Evolutionary conservation across 1,140 invertebrate genomes (phyloP).

Genomic region (Liolophura sinensis): DNA sequence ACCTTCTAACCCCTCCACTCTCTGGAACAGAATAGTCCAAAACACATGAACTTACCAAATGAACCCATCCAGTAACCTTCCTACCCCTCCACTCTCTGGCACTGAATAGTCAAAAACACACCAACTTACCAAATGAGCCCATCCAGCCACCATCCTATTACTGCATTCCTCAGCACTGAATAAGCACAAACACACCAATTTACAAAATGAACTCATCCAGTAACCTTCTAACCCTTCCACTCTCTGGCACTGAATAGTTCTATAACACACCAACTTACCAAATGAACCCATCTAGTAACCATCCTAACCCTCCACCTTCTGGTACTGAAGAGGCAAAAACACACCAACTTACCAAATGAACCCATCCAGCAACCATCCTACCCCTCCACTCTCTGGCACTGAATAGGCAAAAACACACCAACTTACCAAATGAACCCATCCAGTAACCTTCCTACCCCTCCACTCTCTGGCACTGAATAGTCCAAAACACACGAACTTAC

Average conservation of each 20-base stretch:
- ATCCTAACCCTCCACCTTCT: slow-evolving; percentile 85
- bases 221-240: no score
- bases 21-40: slow-evolving; percentile 84
- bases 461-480: slow-evolving; percentile 89
- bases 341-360: slow-evolving; percentile 77
- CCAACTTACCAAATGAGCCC: slow-evolving; percentile 66
- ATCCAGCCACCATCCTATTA: slow-evolving; percentile 76
- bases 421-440: slow-evolving; percentile 65
- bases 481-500: slow-evolving; percentile 78
- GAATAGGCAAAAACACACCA: slow-evolving; percentile 87
- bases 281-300: slow-evolving; percentile 70
- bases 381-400: slow-evolving; percentile 87
- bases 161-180: slow-evolving; percentile 88
- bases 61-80: slow-evolving; percentile 71
- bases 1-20: slow-evolving; percentile 83
- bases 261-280: slow-evolving; percentile 82
- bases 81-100: slow-evolving; percentile 84
- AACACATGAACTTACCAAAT: slow-evolving; percentile 80
- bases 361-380: slow-evolving; percentile 72
- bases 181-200: slow-evolving; percentile 80
- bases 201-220: neutral
- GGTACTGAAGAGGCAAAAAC: slow-evolving; percentile 86
- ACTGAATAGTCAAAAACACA: slow-evolving; percentile 89
- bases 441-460: slow-evolving; percentile 75
- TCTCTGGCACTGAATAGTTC: slow-evolving; percentile 88